Evolutionary conservation across 2,113 vertebrate genomes (phyloP).

Genomic region (Centropus bengalensis): DNA sequence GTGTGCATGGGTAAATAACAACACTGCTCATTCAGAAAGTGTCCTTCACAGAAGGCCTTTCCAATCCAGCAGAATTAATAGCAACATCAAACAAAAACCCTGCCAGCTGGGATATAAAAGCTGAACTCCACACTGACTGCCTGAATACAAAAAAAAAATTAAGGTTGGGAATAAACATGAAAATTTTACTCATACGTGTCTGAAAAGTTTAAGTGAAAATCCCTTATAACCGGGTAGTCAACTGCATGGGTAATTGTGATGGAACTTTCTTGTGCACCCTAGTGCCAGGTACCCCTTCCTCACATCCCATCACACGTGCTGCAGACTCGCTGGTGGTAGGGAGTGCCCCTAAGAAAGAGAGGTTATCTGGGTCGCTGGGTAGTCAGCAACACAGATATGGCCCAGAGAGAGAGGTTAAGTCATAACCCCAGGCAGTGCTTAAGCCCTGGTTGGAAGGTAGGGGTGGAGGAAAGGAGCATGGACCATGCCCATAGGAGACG

Average conservation of each 20-base stretch:
- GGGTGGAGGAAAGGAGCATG: background rate
- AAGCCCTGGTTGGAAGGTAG: background rate
- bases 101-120: background rate
- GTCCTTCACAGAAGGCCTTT: background rate
- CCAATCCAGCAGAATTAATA: background rate
- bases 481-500: background rate
- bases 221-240: background rate
- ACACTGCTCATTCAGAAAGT: background rate
- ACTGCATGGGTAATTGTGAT: background rate
- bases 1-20: slow-evolving; percentile 17
- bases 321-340: background rate
- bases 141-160: background rate
- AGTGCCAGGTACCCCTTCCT: background rate
- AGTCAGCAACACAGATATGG: background rate
- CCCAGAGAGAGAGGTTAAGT: background rate
- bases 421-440: background rate
- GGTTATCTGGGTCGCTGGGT: background rate
- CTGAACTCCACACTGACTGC: background rate
- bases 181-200: background rate
- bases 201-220: background rate
- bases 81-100: background rate
- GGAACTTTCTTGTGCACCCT: background rate
- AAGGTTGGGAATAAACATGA: background rate
- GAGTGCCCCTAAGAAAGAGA: background rate
- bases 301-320: too few relatives aligned